A percentile compares a stretch with the other conserved stretches of the same genome.
Evolutionary conservation across 1,140 invertebrate species (phyloP).

Genomic region (Thaumetopoea pityocampa): DNA sequence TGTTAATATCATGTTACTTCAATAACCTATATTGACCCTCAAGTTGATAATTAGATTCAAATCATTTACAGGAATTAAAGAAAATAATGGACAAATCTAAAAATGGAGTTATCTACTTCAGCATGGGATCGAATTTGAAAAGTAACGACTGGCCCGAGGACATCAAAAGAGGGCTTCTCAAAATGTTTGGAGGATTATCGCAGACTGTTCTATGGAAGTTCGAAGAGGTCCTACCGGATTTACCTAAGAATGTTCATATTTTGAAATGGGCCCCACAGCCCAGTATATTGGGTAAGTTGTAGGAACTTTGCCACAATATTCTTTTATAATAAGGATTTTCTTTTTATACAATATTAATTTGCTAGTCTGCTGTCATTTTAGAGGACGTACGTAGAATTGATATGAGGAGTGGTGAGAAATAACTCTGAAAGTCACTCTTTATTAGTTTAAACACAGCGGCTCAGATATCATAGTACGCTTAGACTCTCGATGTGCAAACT

Average conservation of each 20-base stretch:
- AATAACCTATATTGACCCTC: slow-evolving; percentile 12
- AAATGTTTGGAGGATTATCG: slow-evolving; percentile 59
- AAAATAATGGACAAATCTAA: slow-evolving; percentile 66
- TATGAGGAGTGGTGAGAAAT: too few relatives aligned
- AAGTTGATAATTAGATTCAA: slow-evolving; percentile 21
- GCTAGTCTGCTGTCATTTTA: too few relatives aligned
- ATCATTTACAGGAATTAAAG: slow-evolving; percentile 44
- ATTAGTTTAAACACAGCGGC: too few relatives aligned
- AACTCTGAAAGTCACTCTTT: too few relatives aligned
- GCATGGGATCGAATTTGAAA: slow-evolving; percentile 72
- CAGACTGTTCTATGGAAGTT: slow-evolving; percentile 76
- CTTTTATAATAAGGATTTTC: too few relatives aligned
- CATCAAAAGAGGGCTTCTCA: slow-evolving; percentile 47
- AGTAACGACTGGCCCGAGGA: slow-evolving; percentile 45
- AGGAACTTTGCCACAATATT: too few relatives aligned
- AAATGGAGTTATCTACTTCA: slow-evolving; percentile 76
- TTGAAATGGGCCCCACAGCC: slow-evolving; percentile 79
- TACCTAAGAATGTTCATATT: slow-evolving; percentile 77
- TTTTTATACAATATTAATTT: too few relatives aligned
- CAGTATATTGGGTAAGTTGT: slow-evolving; percentile 74
- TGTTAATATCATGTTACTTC: not conserved
- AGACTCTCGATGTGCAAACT: too few relatives aligned
- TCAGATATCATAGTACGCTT: too few relatives aligned
- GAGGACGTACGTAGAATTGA: too few relatives aligned
- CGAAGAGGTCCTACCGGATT: slow-evolving; percentile 57